These are phyloP conservation scores for Danio jaintianensis DNA, from an alignment of 2,797 vertebrate genomes.

Conservation along the genomic window DNA sequence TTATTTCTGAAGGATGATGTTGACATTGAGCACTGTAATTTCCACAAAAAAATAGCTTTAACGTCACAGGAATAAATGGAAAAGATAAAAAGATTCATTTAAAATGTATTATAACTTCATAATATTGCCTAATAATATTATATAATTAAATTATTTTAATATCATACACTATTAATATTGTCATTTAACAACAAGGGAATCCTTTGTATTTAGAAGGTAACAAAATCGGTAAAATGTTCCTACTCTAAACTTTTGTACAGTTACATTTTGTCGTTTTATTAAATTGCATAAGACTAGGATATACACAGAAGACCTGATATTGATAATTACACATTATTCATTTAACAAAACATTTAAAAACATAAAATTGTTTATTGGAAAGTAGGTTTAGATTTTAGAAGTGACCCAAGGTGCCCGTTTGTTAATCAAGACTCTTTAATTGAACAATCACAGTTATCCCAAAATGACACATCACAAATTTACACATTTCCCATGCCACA, in stretches of 20 bases:
- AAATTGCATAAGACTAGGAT: not conserved
- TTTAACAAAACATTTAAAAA: not conserved
- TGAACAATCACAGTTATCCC: not conserved
- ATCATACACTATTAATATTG: too few relatives aligned
- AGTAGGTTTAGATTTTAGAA: not conserved
- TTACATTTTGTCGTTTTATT: not conserved
- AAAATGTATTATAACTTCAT: not conserved
- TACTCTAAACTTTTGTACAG: not conserved
- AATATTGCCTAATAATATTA: not conserved
- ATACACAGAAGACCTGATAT: not conserved
- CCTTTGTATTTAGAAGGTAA: too few relatives aligned
- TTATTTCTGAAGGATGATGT: not conserved
- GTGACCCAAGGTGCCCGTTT: not conserved
- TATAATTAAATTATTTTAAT: too few relatives aligned
- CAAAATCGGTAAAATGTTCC: too few relatives aligned
- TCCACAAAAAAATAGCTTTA: not conserved
- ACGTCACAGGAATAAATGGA: not conserved
- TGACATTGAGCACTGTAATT: not conserved
- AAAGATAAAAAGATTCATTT: not conserved
- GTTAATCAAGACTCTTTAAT: not conserved
- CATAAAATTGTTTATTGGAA: not conserved
- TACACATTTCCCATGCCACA: constrained; percentile 58
- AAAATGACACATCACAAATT: not conserved
- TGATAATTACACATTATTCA: not conserved
- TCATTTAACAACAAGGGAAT: too few relatives aligned